phyloP scores from a whole-genome alignment of 2,797 vertebrate species.

The Oreonectes daqikongensis region DNA sequence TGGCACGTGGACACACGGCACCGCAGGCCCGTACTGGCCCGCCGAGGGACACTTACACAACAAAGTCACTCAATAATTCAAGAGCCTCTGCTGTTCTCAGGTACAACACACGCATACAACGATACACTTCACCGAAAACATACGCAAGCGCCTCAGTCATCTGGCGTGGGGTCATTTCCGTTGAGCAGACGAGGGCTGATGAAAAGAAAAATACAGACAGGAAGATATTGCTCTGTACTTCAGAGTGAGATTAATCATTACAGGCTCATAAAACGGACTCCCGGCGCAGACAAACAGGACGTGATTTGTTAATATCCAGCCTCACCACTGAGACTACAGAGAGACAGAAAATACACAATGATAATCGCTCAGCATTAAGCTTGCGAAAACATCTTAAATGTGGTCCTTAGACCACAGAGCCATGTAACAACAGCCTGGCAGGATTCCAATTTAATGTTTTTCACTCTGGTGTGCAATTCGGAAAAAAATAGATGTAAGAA shows the following conservation, averaged over 20 bases:
- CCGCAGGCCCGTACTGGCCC: conserved; percentile 52
- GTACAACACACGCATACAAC: conserved; percentile 45
- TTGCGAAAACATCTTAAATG: conserved; percentile 27
- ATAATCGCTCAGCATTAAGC: conserved; percentile 25
- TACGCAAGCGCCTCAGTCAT: neutral
- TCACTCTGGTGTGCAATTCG: neutral
- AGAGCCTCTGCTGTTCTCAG: conserved; percentile 37
- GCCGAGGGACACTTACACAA: conserved; percentile 54
- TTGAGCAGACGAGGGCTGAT: conserved; percentile 19
- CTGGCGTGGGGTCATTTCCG: conserved; percentile 31
- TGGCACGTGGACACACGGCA: conserved; percentile 48
- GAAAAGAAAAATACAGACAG: conserved; percentile 34
- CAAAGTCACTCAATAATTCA: conserved; percentile 61
- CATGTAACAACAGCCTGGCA: conserved; percentile 36
- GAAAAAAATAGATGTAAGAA: conserved; percentile 15
- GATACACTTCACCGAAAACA: conserved; percentile 33
- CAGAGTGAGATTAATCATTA: conserved; percentile 41
- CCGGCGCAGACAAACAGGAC: conserved; percentile 34
- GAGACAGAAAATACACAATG: conserved; percentile 6
- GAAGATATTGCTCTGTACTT: conserved; percentile 37
- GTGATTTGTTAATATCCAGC: conserved; percentile 46
- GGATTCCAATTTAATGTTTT: conserved; percentile 21
- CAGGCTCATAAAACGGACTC: conserved; percentile 31
- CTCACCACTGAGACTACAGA: conserved; percentile 7
- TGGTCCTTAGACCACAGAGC: conserved; percentile 14